Conservation (phyloP, 2,113 vertebrate genomes). For the Caloenas nicobarica region DNA sequence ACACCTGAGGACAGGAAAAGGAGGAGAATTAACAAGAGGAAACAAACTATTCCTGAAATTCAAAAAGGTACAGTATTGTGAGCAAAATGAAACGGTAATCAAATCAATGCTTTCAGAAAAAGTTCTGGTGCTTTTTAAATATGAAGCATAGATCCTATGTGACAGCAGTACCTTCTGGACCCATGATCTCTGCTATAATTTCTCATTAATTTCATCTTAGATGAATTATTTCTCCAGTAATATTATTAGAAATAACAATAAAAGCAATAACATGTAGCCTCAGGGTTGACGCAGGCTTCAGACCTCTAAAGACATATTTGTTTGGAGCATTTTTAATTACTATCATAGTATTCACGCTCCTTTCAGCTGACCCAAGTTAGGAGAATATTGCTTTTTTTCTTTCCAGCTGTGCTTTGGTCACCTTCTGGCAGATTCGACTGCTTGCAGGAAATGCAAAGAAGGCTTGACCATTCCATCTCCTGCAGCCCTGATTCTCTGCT, state of each 20-base stretch:
- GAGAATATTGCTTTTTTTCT: neutral
- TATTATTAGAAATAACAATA: neutral
- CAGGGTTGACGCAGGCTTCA: neutral
- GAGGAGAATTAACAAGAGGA: neutral
- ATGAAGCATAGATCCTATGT: neutral
- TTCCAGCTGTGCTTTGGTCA: neutral
- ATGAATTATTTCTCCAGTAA: neutral
- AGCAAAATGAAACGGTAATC: neutral
- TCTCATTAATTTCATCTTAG: neutral
- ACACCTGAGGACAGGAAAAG: neutral
- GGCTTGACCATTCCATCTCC: neutral
- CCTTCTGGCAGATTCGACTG: neutral
- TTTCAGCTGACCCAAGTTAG: neutral
- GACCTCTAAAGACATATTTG: neutral
- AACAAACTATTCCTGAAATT: neutral
- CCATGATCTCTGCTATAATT: neutral
- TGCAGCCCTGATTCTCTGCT: neutral
- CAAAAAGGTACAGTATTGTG: neutral
- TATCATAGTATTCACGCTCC: neutral
- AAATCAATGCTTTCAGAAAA: neutral
- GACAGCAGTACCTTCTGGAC: neutral
- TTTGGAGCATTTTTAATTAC: neutral
- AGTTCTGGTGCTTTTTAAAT: neutral
- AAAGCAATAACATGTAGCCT: neutral
- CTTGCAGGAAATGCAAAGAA: neutral